Conservation (phyloP, 2,113 vertebrate genomes). For the Pontoporia blainvillei region DNA sequence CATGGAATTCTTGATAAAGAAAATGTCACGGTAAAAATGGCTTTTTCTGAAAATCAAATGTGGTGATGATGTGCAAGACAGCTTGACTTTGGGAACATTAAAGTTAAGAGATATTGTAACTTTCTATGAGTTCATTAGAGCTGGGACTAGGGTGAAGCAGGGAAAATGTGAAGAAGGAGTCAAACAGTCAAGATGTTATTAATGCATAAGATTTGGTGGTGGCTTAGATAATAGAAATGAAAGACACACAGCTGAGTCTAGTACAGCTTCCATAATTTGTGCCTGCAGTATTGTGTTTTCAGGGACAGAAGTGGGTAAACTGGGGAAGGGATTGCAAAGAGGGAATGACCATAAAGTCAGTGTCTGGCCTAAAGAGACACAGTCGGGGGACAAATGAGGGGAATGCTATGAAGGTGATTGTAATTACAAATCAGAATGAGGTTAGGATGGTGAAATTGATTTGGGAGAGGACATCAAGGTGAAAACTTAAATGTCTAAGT, state of each 20-base stretch:
- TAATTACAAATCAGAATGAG: background rate
- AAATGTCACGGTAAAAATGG: accelerated
- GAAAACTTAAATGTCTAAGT: background rate
- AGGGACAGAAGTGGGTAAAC: background rate
- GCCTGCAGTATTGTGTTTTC: background rate
- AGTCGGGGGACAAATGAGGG: background rate
- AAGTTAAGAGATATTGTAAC: background rate
- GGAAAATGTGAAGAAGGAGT: background rate
- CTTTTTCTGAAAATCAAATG: background rate
- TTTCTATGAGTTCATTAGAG: background rate
- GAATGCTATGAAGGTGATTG: background rate
- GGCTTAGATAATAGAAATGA: background rate
- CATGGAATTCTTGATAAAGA: background rate
- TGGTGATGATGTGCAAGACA: background rate
- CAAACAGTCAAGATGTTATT: background rate
- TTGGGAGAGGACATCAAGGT: background rate
- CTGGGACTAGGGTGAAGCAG: background rate
- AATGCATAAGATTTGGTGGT: background rate
- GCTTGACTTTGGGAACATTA: background rate
- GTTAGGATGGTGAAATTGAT: background rate
- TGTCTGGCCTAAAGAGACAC: background rate
- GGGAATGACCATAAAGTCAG: background rate
- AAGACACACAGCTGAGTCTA: background rate
- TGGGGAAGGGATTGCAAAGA: background rate
- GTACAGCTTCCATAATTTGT: background rate